These are phyloP conservation scores for Brachionus asplanchnoidis DNA, from an alignment of 1,140 invertebrate species.

Conservation along the genomic window DNA sequence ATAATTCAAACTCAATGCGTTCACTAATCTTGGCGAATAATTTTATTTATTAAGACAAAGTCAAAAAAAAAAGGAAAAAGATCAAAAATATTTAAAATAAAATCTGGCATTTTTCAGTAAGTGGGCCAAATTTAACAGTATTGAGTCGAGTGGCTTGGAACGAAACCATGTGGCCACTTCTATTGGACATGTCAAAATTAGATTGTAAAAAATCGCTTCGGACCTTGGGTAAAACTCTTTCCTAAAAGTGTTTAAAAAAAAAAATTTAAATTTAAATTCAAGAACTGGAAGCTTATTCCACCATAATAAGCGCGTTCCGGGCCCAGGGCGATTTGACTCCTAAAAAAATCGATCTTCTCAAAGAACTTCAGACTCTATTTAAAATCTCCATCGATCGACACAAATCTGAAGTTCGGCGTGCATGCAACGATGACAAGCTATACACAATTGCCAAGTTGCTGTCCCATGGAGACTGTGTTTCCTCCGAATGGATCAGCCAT, in stretches of 20 bases:
- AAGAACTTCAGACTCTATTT: slow-evolving; percentile 65
- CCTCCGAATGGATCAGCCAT: slow-evolving; percentile 3
- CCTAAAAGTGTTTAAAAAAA: slow-evolving; percentile 44
- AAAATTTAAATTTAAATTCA: slow-evolving; percentile 42
- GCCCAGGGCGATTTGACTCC: slow-evolving; percentile 79
- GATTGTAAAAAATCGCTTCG: slow-evolving; percentile 78
- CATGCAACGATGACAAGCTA: slow-evolving; percentile 81
- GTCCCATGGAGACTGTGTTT: slow-evolving; percentile 8
- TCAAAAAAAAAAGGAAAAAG: background rate
- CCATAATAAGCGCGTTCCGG: slow-evolving; percentile 77
- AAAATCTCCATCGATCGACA: slow-evolving; percentile 82
- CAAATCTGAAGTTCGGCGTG: slow-evolving; percentile 78
- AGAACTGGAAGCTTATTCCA: slow-evolving; percentile 85
- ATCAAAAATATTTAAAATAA: background rate
- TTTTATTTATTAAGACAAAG: background rate
- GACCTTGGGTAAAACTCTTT: slow-evolving; percentile 61
- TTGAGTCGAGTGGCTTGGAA: background rate
- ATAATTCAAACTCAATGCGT: background rate
- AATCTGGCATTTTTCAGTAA: background rate
- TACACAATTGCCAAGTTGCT: slow-evolving; percentile 68
- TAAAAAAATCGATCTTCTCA: slow-evolving; percentile 75
- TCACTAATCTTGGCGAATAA: background rate
- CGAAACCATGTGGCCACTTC: slow-evolving; percentile 65
- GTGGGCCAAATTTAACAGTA: background rate
- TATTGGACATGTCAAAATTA: slow-evolving; percentile 71